A percentile compares a stretch with the other conserved stretches of the same genome.
Evolutionary conservation across 2,888 invertebrate species (phyloP).

Genomic region (Ectemnius cavifrons): DNA sequence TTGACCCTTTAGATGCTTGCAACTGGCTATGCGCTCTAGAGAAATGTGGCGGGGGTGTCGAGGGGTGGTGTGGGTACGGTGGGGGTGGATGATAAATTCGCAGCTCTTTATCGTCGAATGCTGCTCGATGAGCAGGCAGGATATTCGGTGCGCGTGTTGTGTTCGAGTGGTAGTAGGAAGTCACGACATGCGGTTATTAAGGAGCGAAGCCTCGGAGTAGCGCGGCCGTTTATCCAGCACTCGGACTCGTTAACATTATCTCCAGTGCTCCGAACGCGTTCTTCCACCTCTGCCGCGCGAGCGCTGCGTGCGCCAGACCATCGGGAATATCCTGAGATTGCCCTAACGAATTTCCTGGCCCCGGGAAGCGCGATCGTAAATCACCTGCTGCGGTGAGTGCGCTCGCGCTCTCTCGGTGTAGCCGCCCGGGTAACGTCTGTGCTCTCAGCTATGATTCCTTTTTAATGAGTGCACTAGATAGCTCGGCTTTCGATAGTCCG

Average conservation of each 20-base stretch:
- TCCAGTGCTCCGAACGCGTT: conserved; percentile 29
- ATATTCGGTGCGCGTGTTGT: conserved; percentile 6
- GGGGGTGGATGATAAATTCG: conserved; percentile 41
- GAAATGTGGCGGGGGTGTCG: no score
- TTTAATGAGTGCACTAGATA: conserved; percentile 49
- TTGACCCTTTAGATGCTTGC: no score
- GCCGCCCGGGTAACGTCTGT: conserved; percentile 51
- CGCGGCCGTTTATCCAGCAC: conserved; percentile 60
- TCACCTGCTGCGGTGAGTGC: conserved; percentile 59
- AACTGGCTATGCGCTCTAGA: no score
- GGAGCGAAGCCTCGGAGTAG: conserved; percentile 59
- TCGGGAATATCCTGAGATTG: conserved; percentile 70
- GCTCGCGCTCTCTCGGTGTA: conserved; percentile 23
- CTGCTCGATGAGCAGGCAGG: conserved; percentile 17
- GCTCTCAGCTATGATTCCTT: conserved; percentile 45
- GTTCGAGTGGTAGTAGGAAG: conserved; percentile 55
- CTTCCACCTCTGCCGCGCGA: conserved; percentile 27
- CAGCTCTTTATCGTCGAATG: conserved; percentile 52
- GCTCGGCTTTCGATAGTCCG: conserved; percentile 46
- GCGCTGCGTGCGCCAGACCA: conserved; percentile 71
- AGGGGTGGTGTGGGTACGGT: no score
- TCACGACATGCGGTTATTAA: conserved; percentile 71
- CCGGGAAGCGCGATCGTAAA: conserved; percentile 70
- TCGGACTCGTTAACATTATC: conserved; percentile 71
- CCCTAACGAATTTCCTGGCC: conserved; percentile 74